Evolutionary conservation across 2,113 vertebrate genomes (phyloP), one percentile per base, ranked within the genome.

Genomic region (Periophthalmodon schlosseri): DNA sequence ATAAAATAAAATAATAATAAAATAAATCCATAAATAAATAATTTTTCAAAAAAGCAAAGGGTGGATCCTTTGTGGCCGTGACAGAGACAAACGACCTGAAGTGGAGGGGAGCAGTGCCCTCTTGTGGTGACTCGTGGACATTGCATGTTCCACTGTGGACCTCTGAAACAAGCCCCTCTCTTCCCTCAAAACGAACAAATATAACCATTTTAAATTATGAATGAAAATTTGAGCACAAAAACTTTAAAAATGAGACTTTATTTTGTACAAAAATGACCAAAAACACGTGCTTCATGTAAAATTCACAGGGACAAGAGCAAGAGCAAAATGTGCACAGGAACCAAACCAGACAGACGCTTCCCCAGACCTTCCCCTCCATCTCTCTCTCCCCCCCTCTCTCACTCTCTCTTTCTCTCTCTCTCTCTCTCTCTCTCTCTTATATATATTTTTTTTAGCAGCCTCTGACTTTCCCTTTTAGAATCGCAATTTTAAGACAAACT

Each of bases 191-290:
- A 28, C 28, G 2, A 28, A 3, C 28, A 60, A 60, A 28, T 6
- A 15, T 16, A 15, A 28, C 1, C 2, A 58, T 4, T 14, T 24
- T 24, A 24, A 3, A 60, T 20, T 66, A 57, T 6, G 7, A 1
- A 78, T 1, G 52, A 58, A 69, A 52, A 58, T 0, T 2, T 4
- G 20, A 36, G 60, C 20, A 77, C 47, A 18, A 68, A n/a, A 18
- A 50, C 63, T 72, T 76, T 89, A 84, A 90, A 80, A 93, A 91
- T 89, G 91, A 86, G 76, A 87, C 84, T 94, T 94, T 93, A 92
- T 91, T 92, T 92, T 77, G 84, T 93, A 91, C 86, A 90, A 91
- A 92, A 65, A 92, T 64, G 56, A 66, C 20, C 49, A 10, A 52
- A 57, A 67, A 83, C 75, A 90, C 80, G 80, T 86, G 82, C 85